Evolutionary conservation across 2,888 invertebrate genomes (phyloP).

Genomic region (Drosophila lacicola): DNA sequence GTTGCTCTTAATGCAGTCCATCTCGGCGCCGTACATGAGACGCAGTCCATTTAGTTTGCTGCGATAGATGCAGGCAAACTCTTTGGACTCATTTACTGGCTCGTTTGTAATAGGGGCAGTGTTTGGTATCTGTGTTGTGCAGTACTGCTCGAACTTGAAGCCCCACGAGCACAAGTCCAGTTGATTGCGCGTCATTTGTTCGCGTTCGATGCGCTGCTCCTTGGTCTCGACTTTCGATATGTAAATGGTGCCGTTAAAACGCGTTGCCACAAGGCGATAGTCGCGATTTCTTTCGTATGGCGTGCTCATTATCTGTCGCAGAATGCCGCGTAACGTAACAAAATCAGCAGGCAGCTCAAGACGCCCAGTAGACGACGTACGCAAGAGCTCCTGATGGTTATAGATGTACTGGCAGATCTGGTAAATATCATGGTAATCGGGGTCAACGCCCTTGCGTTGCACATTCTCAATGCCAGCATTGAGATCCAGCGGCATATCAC

Average conservation of each 20-base stretch:
- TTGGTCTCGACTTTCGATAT: conserved; percentile 39
- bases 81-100: conserved; percentile 55
- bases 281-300: conserved; percentile 44
- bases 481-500: conserved; percentile 49
- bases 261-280: conserved; percentile 42
- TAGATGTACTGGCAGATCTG: conserved; percentile 43
- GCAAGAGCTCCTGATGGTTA: conserved; percentile 42
- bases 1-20: conserved; percentile 61
- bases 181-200: not conserved
- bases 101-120: conserved; percentile 41
- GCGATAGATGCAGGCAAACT: conserved; percentile 49
- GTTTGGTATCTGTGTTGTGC: conserved; percentile 31
- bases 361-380: not conserved
- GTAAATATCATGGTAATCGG: conserved; percentile 10
- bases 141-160: conserved; percentile 69
- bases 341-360: conserved; percentile 33
- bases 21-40: conserved; percentile 60
- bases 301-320: conserved; percentile 59
- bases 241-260: conserved; percentile 59
- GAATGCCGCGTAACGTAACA: conserved; percentile 54
- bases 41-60: conserved; percentile 31
- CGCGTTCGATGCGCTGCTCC: conserved; percentile 3
- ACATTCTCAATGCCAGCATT: conserved; percentile 57
- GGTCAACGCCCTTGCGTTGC: conserved; percentile 17
- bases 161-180: conserved; percentile 72